Percentiles rank a stretch among this genome's conserved stretches.
These are phyloP conservation scores for Myioborus miniatus DNA, from an alignment of 2,797 vertebrate species.

Conservation along the genomic window DNA sequence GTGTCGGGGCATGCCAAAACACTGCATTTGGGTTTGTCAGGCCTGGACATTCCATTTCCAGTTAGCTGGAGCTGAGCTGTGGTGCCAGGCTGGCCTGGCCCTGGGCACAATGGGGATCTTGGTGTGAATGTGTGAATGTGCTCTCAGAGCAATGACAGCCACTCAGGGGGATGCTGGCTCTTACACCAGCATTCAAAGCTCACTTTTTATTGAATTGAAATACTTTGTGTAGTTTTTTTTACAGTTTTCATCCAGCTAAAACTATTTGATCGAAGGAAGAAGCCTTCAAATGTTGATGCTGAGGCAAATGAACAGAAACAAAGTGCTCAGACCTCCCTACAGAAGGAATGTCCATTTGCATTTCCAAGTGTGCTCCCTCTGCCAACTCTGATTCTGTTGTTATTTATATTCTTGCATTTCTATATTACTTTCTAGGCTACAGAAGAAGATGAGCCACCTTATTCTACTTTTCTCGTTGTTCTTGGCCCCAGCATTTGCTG, in stretches of 20 bases:
- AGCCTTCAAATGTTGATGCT: not conserved
- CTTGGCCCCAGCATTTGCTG: not conserved
- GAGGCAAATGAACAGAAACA: not conserved
- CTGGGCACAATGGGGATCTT: rapidly evolving
- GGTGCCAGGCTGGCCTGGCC: not conserved
- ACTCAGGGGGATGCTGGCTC: not conserved
- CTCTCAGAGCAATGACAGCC: not conserved
- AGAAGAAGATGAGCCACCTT: constrained; percentile 37
- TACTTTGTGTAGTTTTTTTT: not conserved
- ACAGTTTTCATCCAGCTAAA: not conserved
- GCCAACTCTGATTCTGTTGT: not conserved
- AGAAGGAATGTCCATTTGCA: not conserved
- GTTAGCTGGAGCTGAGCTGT: not conserved
- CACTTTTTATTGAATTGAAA: not conserved
- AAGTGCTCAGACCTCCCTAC: not conserved
- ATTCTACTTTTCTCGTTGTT: constrained; percentile 6
- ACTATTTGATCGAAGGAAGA: not conserved
- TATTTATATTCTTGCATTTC: not conserved
- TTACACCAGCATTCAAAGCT: not conserved
- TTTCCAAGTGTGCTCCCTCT: not conserved
- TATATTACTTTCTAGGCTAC: not conserved
- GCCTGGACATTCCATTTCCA: not conserved
- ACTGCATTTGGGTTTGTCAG: not conserved
- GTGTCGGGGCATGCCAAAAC: not conserved
- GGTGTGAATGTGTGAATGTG: not conserved